These are phyloP conservation scores for Brachypteracias leptosomus DNA, from an alignment of 2,113 vertebrate species.

Conservation along the genomic window DNA sequence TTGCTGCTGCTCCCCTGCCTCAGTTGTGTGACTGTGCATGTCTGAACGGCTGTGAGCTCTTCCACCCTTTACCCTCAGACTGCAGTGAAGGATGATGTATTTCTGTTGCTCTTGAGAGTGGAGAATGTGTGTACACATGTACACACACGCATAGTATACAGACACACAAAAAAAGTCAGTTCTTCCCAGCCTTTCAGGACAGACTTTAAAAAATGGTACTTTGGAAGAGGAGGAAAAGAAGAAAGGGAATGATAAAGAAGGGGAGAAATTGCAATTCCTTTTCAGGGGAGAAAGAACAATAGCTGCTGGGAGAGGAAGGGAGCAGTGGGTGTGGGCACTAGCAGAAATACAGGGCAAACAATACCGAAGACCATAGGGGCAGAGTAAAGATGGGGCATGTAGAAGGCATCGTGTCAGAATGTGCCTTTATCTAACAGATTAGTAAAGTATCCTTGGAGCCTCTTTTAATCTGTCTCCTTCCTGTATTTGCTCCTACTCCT, in stretches of 20 bases:
- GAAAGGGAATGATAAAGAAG: not conserved
- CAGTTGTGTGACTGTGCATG: rapidly evolving
- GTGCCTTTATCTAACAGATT: not conserved
- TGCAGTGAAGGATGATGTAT: not conserved
- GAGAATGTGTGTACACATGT: rapidly evolving
- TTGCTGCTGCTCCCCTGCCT: not conserved
- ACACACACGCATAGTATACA: not conserved
- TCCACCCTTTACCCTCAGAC: not conserved
- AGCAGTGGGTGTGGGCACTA: not conserved
- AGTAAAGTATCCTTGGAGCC: not conserved
- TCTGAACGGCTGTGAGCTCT: not conserved
- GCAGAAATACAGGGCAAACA: not conserved
- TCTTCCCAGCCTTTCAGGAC: not conserved
- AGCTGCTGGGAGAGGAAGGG: not conserved
- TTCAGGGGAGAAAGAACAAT: not conserved
- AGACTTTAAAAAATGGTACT: not conserved
- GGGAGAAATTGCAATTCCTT: not conserved
- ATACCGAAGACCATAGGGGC: not conserved
- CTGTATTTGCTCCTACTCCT: not conserved
- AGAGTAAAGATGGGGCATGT: rapidly evolving
- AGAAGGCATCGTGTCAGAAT: not conserved
- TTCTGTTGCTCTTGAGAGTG: not conserved
- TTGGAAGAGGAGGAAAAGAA: not conserved
- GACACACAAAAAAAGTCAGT: not conserved
- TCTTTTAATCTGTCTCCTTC: not conserved